Percentiles rank a stretch among this genome's conserved stretches.
phyloP scores from a whole-genome alignment of 2,797 vertebrate species.

The Poliocrania exsul region DNA sequence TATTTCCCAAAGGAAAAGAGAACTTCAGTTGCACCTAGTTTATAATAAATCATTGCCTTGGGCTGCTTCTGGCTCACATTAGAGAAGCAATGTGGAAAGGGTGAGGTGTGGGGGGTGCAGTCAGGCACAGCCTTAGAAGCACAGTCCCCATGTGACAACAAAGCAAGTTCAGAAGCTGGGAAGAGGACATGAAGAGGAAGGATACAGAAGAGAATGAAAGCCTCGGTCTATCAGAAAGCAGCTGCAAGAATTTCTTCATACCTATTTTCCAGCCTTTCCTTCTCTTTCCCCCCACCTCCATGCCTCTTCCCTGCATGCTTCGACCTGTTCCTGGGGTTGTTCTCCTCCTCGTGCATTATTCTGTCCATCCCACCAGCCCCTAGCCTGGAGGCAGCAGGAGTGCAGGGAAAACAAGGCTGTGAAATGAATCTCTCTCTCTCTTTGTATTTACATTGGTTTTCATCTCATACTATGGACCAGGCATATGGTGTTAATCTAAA shows the following conservation, averaged over 20 bases:
- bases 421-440: neutral
- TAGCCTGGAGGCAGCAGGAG: fast-evolving
- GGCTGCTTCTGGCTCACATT: neutral
- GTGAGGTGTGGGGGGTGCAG: neutral
- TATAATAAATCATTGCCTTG: neutral
- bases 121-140: neutral
- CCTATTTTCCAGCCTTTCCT: neutral
- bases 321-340: neutral
- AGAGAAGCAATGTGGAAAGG: neutral
- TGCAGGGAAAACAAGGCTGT: neutral
- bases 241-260: neutral
- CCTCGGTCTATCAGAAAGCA: neutral
- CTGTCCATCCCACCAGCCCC: neutral
- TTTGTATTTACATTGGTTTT: neutral
- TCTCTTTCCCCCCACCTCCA: neutral
- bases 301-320: neutral
- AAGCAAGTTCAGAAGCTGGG: neutral
- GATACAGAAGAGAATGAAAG: neutral
- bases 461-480: neutral
- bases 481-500: neutral
- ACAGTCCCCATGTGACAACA: neutral
- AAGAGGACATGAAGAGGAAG: neutral
- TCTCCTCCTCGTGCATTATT: neutral
- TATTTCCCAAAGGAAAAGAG: neutral
- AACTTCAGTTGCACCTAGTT: neutral